A percentile compares a stretch with the other conserved stretches of the same genome.
Evolutionary conservation across 2,113 vertebrate genomes (phyloP).

Genomic region (Gorsachius goisagi): DNA sequence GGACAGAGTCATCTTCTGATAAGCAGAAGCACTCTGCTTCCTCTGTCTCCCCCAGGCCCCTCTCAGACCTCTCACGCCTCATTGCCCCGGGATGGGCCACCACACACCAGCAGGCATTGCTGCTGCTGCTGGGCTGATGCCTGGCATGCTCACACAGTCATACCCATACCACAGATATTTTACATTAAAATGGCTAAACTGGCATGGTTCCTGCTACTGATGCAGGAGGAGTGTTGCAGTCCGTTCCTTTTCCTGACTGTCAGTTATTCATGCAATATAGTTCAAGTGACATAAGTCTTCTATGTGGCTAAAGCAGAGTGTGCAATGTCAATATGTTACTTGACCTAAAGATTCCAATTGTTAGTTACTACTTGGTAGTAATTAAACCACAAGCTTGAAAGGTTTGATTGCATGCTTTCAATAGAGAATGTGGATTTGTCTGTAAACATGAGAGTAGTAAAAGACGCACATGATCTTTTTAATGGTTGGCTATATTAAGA

Average conservation of each 20-base stretch:
- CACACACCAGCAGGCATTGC: accelerated
- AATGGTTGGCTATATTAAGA: background rate
- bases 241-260: background rate
- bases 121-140: background rate
- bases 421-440: background rate
- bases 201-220: background rate
- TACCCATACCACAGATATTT: background rate
- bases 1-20: slow-evolving; percentile 20
- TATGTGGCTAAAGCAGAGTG: background rate
- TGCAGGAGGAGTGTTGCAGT: background rate
- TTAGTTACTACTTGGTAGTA: background rate
- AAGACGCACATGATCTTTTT: background rate
- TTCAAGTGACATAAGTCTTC: background rate
- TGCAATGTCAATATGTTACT: accelerated
- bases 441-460: background rate
- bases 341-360: too few species aligned
- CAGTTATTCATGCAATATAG: background rate
- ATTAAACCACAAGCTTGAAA: background rate
- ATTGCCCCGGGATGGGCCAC: accelerated
- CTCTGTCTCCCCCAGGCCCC: background rate
- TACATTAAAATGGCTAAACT: background rate
- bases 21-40: slow-evolving; percentile 36
- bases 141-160: accelerated
- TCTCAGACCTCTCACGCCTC: background rate
- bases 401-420: background rate